phyloP scores from a whole-genome alignment of 2,888 invertebrate species.

The Phania funesta region DNA sequence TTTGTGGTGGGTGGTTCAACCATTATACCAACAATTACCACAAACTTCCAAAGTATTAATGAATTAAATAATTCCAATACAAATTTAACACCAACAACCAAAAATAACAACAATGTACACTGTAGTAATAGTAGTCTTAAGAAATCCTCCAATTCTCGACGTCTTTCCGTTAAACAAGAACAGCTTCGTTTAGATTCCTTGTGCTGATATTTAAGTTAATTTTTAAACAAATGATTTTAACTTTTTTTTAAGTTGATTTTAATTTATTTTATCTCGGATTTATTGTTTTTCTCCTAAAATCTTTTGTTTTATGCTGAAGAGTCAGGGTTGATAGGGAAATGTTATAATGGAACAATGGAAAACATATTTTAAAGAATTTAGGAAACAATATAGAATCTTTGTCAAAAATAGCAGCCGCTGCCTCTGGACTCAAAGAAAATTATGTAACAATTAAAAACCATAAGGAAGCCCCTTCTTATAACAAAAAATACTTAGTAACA shows the following conservation, averaged over 20 bases:
- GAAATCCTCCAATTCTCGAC: slow-evolving; percentile 74
- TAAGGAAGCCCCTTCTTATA: no score
- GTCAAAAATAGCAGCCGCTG: no score
- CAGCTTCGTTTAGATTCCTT: slow-evolving; percentile 80
- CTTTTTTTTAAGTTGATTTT: background rate
- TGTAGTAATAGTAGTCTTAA: slow-evolving; percentile 67
- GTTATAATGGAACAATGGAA: no score
- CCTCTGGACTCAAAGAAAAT: no score
- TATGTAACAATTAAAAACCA: no score
- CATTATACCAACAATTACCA: slow-evolving; percentile 71
- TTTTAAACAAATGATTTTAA: slow-evolving; percentile 57
- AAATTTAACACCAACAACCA: slow-evolving; percentile 74
- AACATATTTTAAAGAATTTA: no score
- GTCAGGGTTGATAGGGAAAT: background rate
- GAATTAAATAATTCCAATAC: slow-evolving; percentile 76
- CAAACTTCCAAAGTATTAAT: slow-evolving; percentile 79
- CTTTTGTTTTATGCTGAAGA: slow-evolving; percentile 4
- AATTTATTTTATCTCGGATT: slow-evolving; percentile 2
- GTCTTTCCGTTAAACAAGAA: slow-evolving; percentile 80
- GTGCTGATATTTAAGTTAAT: slow-evolving; percentile 78
- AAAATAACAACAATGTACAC: slow-evolving; percentile 60
- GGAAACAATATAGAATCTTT: no score
- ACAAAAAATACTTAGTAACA: no score
- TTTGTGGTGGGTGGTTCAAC: slow-evolving; percentile 76
- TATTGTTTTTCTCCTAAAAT: background rate